phyloP scores from a whole-genome alignment of 1,140 invertebrate genomes.

The Uloborus diversus region DNA sequence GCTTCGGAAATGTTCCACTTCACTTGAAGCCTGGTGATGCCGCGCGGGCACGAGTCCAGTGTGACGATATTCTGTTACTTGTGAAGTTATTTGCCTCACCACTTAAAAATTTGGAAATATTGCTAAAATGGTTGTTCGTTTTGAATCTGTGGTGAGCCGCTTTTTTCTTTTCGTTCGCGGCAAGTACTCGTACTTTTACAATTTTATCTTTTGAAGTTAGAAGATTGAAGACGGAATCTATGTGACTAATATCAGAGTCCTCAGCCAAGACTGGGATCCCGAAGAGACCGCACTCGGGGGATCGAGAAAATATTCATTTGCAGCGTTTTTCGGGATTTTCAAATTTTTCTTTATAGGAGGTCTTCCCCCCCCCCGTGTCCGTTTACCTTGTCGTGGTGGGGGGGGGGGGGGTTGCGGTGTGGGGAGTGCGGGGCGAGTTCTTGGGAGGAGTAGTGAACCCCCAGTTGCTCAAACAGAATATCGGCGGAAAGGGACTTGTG shows the following conservation, averaged over 20 bases:
- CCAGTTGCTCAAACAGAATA: too few species aligned
- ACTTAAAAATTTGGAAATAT: background rate
- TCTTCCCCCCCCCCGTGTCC: too few species aligned
- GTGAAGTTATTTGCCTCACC: background rate
- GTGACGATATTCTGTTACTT: background rate
- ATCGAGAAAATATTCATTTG: background rate
- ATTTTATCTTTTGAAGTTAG: background rate
- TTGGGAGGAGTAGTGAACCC: too few species aligned
- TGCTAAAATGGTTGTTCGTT: background rate
- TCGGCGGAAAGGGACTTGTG: too few species aligned
- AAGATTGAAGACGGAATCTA: background rate
- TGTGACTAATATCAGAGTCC: background rate
- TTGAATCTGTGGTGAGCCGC: background rate
- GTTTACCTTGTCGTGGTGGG: too few species aligned
- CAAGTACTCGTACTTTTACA: background rate
- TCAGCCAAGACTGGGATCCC: background rate
- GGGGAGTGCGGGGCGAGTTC: too few species aligned
- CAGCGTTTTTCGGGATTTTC: background rate
- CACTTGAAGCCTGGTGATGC: background rate
- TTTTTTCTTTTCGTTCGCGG: background rate
- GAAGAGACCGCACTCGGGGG: background rate
- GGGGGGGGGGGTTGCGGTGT: too few species aligned
- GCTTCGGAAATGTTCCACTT: background rate
- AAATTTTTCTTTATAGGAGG: background rate
- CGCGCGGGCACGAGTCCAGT: background rate